phyloP scores from a whole-genome alignment of 2,113 vertebrate species.

The Naja naja region DNA sequence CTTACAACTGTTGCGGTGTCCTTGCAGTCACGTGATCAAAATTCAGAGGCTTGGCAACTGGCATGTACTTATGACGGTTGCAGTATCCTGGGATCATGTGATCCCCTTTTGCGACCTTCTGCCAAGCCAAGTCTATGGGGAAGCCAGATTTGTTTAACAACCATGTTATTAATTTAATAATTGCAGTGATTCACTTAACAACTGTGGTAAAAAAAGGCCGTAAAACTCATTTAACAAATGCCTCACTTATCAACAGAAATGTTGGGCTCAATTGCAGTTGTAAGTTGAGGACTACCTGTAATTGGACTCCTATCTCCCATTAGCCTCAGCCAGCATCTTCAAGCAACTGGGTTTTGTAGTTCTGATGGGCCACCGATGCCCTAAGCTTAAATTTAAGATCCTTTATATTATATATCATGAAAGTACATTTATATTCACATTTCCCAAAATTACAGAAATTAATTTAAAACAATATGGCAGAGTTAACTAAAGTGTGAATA shows the following conservation, averaged over 20 bases:
- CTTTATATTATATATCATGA: not conserved
- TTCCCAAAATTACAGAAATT: not conserved
- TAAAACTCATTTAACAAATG: not conserved
- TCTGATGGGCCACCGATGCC: not conserved
- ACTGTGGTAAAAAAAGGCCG: not conserved
- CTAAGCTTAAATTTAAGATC: not conserved
- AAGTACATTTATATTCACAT: not conserved
- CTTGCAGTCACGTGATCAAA: too few relatives aligned
- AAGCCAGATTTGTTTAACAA: not conserved
- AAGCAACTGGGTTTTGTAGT: not conserved
- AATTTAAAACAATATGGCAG: not conserved
- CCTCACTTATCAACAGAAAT: not conserved
- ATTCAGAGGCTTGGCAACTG: too few relatives aligned
- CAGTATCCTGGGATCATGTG: not conserved
- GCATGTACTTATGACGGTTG: too few relatives aligned
- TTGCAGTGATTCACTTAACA: not conserved
- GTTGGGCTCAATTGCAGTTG: not conserved
- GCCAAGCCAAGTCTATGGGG: not conserved
- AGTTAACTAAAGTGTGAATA: not conserved
- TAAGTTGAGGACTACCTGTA: not conserved
- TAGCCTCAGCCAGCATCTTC: not conserved
- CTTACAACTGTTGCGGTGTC: too few relatives aligned
- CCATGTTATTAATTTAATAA: not conserved
- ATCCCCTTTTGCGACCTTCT: not conserved
- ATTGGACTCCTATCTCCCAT: not conserved